Conservation (phyloP, 2,113 vertebrate species). For the Chloebia gouldiae region DNA sequence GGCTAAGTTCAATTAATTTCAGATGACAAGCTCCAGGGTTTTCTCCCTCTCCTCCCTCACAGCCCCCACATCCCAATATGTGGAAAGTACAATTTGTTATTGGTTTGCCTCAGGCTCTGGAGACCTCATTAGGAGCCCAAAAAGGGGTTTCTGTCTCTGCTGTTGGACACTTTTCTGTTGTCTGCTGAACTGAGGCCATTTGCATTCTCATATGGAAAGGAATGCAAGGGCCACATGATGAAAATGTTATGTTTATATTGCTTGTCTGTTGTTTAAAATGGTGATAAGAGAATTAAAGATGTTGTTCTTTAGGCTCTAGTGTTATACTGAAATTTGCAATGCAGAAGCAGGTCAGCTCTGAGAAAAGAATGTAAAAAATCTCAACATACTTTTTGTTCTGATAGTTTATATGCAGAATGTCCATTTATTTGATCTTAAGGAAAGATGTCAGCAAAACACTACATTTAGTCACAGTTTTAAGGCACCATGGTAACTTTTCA, state of each 20-base stretch:
- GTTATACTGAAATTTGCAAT: neutral
- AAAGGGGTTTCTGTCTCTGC: conserved; percentile 62
- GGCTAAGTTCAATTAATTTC: conserved; percentile 77
- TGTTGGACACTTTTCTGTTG: conserved; percentile 64
- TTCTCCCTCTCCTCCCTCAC: neutral
- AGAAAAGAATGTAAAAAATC: neutral
- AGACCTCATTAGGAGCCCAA: conserved; percentile 77
- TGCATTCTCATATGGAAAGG: conserved; percentile 63
- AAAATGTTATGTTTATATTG: conserved; percentile 21
- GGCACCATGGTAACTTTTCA: neutral
- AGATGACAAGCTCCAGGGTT: conserved; percentile 67
- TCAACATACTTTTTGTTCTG: neutral
- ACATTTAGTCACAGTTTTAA: neutral
- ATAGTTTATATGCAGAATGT: conserved; percentile 6
- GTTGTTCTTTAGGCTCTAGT: neutral
- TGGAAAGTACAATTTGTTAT: conserved; percentile 72
- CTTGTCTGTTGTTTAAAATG: conserved; percentile 52
- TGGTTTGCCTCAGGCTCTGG: conserved; percentile 76
- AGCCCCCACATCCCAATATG: conserved; percentile 11
- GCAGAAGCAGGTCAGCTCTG: neutral
- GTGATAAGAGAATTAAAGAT: conserved; percentile 4
- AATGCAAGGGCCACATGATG: neutral
- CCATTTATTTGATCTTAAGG: conserved; percentile 13
- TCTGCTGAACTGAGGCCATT: conserved; percentile 58
- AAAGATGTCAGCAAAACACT: conserved; percentile 26